Percentiles rank a stretch among this genome's conserved stretches.
Conservation (phyloP, 2,113 vertebrate genomes). For the Bambusicola thoracicus region DNA sequence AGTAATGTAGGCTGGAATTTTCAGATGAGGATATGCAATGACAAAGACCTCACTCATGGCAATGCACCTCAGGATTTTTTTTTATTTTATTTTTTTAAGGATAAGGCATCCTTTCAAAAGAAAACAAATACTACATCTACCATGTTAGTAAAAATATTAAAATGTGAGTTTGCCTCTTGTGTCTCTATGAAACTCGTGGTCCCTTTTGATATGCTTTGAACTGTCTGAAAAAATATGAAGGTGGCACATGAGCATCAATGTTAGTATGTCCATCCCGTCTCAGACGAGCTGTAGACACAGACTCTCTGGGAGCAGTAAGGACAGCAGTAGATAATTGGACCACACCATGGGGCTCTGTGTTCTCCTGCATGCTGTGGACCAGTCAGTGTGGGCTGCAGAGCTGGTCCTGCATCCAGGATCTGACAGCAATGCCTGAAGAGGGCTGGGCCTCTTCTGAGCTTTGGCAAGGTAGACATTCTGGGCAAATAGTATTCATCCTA, state of each 20-base stretch:
- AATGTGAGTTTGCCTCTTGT: not conserved
- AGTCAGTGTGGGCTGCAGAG: not conserved
- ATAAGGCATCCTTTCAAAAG: not conserved
- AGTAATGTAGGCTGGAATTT: not conserved
- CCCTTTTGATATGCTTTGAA: too few species aligned
- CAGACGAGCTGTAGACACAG: not conserved
- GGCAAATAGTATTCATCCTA: too few species aligned
- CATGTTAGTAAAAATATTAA: not conserved
- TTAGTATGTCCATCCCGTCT: fast-evolving
- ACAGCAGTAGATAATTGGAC: not conserved
- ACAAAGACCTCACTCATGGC: not conserved
- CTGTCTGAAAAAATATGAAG: not conserved
- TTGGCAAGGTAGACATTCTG: fast-evolving
- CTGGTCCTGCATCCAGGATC: not conserved
- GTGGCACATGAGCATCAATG: too few species aligned
- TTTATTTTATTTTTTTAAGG: not conserved
- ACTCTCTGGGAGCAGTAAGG: fast-evolving
- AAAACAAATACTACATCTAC: not conserved
- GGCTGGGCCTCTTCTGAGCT: not conserved
- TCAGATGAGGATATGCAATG: too few species aligned
- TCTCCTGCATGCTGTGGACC: not conserved
- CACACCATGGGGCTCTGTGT: not conserved
- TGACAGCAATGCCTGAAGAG: not conserved
- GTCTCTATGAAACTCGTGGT: not conserved
- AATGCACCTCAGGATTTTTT: not conserved